Base-by-base conservation (phyloP, 2,888 invertebrate genomes). In the Xestoiulus laeticollis region DNA sequence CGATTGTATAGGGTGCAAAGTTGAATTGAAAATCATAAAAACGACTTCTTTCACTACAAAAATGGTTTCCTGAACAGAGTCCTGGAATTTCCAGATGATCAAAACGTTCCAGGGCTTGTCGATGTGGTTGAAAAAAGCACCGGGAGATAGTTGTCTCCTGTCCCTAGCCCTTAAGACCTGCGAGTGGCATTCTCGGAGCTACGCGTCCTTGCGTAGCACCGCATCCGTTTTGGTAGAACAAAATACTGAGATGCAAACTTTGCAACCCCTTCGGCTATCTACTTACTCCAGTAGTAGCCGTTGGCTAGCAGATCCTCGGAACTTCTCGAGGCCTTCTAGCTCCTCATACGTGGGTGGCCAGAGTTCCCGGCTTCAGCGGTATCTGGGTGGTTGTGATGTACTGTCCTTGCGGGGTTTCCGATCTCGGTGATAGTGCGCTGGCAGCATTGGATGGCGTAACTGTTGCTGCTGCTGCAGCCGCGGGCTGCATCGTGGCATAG, bases 331-430 rank as follows among this genome's bases (percentile, higher is more conserved):
- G 78, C 78, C 8, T 16, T 5, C 26, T 30, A 14, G 30, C 78
- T 32, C 16, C 78, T 94, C 94, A 94, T 93, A 95, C 95, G 91
- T 95, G 94, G 91, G 95, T 95, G 90, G 94, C 95, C 91, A 95
- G 93, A 85, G 94, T 94, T 89, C 94, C 94, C 87, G 94, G 93
- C 91, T 94, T 94, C 87, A 94, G 93, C 89, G 94, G 90, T 85
- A 90, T 93, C 87, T 91, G 90, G 87, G 94, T 93, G 89, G 94
- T 93, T 87, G 93, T 92, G 89, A 94, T 94, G 90, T 94, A 94
- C 90, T 93, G 94, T 90, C 93, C 92, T 88, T 91, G 89, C 86
- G 90, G 90, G 84, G 89, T 89, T 87, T 89, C 90, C 59, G 91
- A 90, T n/a, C 90, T 90, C 0, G 89, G 86, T 19, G 90, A 85